Evolutionary conservation across 2,797 vertebrate genomes (phyloP).

Genomic region (Acrossocheilus fasciatus): DNA sequence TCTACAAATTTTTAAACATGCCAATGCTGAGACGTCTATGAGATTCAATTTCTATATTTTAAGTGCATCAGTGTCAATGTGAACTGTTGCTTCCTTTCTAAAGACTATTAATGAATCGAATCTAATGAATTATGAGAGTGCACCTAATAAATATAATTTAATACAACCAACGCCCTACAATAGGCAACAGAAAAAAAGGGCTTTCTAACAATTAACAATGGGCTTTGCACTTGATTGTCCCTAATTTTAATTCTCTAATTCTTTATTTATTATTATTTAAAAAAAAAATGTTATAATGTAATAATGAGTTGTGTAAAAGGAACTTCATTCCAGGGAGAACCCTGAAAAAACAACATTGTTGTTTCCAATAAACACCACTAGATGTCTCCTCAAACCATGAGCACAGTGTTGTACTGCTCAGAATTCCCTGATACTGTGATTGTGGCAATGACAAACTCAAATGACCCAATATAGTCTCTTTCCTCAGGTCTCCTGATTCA

Average conservation of each 20-base stretch:
- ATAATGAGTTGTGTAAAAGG: background rate
- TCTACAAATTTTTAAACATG: background rate
- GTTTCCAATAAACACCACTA: conserved; percentile 54
- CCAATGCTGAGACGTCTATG: background rate
- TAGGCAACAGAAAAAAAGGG: background rate
- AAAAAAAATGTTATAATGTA: background rate
- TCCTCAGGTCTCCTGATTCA: conserved; percentile 19
- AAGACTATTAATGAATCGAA: background rate
- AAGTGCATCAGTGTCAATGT: background rate
- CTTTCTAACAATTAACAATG: background rate
- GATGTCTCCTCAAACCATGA: conserved; percentile 53
- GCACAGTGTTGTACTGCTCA: conserved; percentile 7
- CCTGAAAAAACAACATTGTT: conserved; percentile 31
- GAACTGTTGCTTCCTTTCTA: background rate
- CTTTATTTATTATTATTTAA: background rate
- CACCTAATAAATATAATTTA: background rate
- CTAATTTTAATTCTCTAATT: background rate
- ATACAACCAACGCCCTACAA: background rate
- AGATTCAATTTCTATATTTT: background rate
- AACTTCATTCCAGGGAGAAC: background rate
- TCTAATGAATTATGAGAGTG: background rate
- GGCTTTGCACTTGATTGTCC: background rate
- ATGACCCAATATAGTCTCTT: background rate
- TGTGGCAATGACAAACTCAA: conserved; percentile 49
- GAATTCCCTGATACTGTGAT: conserved; percentile 15